A percentile compares a stretch with the other conserved stretches of the same genome.
These are phyloP conservation scores for Aselliscus stoliczkanus DNA, from an alignment of 2,797 vertebrate species.

Conservation along the genomic window DNA sequence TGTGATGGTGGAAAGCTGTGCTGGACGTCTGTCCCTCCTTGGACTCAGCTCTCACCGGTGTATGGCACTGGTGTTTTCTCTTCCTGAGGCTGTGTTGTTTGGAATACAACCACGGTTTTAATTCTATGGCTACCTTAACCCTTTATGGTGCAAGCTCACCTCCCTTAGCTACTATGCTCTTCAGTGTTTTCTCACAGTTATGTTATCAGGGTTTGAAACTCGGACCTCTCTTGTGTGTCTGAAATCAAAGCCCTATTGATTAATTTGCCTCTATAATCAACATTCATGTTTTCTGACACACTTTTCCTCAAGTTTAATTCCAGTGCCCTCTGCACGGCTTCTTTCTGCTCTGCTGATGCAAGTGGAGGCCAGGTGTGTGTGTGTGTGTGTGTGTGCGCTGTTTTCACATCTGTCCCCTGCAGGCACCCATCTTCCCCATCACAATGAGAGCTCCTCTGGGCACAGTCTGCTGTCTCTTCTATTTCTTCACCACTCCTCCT, in stretches of 20 bases:
- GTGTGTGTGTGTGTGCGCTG: too few species aligned
- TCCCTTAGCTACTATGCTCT: neutral
- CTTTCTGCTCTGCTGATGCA: neutral
- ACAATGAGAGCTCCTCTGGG: neutral
- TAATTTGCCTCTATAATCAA: neutral
- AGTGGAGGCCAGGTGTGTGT: neutral
- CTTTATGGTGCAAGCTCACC: neutral
- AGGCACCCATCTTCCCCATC: neutral
- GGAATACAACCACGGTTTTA: neutral
- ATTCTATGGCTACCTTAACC: neutral
- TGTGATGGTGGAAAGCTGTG: neutral
- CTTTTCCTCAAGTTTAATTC: neutral
- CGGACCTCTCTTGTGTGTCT: neutral
- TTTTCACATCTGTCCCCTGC: neutral
- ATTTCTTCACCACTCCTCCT: neutral
- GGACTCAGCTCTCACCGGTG: neutral
- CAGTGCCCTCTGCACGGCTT: neutral
- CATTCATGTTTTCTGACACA: neutral
- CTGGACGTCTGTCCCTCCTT: neutral
- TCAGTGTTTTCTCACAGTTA: neutral
- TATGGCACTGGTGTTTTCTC: neutral
- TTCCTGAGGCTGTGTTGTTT: neutral
- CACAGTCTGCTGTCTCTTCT: neutral
- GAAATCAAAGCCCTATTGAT: neutral
- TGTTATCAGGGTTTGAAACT: neutral